Conservation (phyloP, 1,140 invertebrate species). For the Eurosta solidaginis region DNA sequence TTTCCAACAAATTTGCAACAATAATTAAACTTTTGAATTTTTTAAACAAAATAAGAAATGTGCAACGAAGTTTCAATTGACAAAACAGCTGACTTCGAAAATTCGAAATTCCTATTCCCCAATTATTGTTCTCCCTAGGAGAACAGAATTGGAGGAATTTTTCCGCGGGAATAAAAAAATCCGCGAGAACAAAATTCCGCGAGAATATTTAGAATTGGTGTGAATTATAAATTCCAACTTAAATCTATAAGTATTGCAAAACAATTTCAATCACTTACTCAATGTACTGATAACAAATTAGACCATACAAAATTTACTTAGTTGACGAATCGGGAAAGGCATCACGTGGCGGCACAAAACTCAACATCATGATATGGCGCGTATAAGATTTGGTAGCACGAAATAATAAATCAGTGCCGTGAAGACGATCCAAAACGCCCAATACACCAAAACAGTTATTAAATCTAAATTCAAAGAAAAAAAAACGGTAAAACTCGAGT, state of each 20-base stretch:
- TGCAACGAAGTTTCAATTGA: too few relatives aligned
- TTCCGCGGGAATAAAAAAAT: too few relatives aligned
- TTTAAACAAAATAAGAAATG: too few relatives aligned
- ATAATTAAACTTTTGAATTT: too few relatives aligned
- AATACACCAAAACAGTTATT: slow-evolving; percentile 86
- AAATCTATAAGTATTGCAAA: slow-evolving; percentile 11
- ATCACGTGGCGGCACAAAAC: slow-evolving; percentile 74
- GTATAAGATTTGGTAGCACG: slow-evolving; percentile 73
- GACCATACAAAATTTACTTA: slow-evolving; percentile 38
- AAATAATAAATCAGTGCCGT: slow-evolving; percentile 83
- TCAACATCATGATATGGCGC: slow-evolving; percentile 81
- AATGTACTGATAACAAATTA: neutral
- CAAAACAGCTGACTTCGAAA: too few relatives aligned
- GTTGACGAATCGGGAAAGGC: slow-evolving; percentile 72
- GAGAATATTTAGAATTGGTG: too few relatives aligned
- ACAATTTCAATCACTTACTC: neutral
- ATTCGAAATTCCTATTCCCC: too few relatives aligned
- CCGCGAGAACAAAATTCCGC: too few relatives aligned
- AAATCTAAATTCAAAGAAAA: slow-evolving; percentile 65
- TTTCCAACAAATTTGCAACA: too few relatives aligned
- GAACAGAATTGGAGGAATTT: too few relatives aligned
- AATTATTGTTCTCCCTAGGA: too few relatives aligned
- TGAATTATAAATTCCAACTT: slow-evolving; percentile 4
- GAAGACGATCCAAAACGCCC: slow-evolving; percentile 81
- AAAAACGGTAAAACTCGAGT: slow-evolving; percentile 27